Percentiles rank a stretch among this genome's conserved stretches.
These are phyloP conservation scores for Gnathonemus longibarbis DNA, from an alignment of 2,113 vertebrate genomes.

Conservation along the genomic window DNA sequence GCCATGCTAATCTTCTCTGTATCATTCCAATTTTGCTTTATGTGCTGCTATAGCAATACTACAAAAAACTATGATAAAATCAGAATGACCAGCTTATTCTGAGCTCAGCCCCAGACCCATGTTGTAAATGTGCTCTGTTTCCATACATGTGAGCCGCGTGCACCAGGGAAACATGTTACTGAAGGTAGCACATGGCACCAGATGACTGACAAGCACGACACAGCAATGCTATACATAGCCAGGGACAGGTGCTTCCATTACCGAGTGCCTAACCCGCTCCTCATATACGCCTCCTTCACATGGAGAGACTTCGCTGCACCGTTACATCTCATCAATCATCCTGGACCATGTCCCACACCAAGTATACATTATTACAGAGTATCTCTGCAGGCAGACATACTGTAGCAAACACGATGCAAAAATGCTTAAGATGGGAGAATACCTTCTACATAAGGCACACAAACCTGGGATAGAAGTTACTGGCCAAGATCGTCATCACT, in stretches of 20 bases:
- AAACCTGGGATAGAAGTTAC: background rate
- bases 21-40: background rate
- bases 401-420: background rate
- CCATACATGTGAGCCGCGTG: background rate
- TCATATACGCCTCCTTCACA: background rate
- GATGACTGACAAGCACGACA: background rate
- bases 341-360: background rate
- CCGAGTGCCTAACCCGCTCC: background rate
- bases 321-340: background rate
- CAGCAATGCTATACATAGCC: background rate
- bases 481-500: background rate
- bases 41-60: background rate
- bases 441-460: background rate
- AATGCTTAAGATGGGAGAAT: background rate
- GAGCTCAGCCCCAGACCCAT: background rate
- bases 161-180: background rate
- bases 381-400: background rate
- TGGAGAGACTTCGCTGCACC: background rate
- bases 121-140: background rate
- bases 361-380: background rate
- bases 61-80: background rate
- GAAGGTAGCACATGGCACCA: background rate
- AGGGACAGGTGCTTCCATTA: background rate
- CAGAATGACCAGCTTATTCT: background rate
- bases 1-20: background rate